Conservation (phyloP, 2,888 invertebrate genomes). For the Toxonevra muliebris region DNA sequence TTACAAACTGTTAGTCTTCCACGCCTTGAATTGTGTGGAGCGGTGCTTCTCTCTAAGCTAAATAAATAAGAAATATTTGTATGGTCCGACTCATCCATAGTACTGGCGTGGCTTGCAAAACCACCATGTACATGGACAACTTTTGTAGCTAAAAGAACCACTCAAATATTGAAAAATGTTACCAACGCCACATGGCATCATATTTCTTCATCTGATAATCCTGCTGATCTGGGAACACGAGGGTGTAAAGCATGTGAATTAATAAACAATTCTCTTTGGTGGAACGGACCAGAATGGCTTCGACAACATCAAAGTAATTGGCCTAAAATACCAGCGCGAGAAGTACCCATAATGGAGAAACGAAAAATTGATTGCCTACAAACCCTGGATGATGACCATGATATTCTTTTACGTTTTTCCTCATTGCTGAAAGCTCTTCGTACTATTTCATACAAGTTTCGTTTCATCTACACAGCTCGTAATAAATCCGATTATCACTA, state of each 20-base stretch:
- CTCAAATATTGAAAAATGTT: neutral
- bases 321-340: neutral
- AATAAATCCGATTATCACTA: too few species aligned
- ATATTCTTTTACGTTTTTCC: constrained; percentile 23
- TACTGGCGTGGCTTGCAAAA: constrained; percentile 13
- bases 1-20: constrained; percentile 18
- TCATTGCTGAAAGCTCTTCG: constrained; percentile 15
- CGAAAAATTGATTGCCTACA: neutral
- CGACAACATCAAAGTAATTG: neutral
- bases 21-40: constrained; percentile 14
- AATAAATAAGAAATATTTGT: neutral
- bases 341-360: neutral
- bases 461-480: too few species aligned
- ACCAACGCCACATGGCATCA: constrained; percentile 17
- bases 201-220: constrained; percentile 20
- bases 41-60: constrained; percentile 17
- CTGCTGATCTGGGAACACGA: constrained; percentile 26
- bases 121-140: constrained; percentile 8
- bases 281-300: constrained; percentile 24
- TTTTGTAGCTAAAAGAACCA: neutral
- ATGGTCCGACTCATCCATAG: constrained; percentile 9
- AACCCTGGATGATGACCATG: constrained; percentile 13
- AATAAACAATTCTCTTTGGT: constrained; percentile 7
- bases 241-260: constrained; percentile 17
- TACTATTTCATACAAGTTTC: constrained; percentile 16